These are phyloP conservation scores for Clunio marinus DNA, from an alignment of 2,888 invertebrate genomes.

Conservation along the genomic window DNA sequence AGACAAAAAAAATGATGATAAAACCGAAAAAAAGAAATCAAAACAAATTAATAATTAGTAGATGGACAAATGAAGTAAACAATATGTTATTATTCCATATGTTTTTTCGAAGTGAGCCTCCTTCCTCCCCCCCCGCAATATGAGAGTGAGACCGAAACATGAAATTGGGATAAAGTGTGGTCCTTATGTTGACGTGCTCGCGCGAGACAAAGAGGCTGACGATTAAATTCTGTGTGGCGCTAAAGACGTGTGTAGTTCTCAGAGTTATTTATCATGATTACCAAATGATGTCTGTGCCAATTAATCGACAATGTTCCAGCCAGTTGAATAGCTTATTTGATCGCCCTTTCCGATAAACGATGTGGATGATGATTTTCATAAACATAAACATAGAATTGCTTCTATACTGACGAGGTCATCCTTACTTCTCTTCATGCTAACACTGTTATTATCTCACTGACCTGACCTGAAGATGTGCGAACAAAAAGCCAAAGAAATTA, in stretches of 20 bases:
- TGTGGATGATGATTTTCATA: conserved; percentile 1
- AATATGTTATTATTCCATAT: conserved; percentile 42
- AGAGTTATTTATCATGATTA: background rate
- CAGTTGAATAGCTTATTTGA: background rate
- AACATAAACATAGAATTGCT: background rate
- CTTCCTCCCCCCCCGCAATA: conserved; percentile 38
- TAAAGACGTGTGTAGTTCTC: background rate
- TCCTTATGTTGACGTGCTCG: conserved; percentile 25
- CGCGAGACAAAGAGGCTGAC: conserved; percentile 22
- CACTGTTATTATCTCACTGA: background rate
- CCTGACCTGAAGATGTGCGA: background rate
- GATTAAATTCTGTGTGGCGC: background rate
- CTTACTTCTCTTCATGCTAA: background rate
- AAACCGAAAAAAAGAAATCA: too few species aligned
- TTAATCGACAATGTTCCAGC: background rate
- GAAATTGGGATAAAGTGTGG: conserved; percentile 19
- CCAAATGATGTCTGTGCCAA: background rate
- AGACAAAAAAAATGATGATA: background rate
- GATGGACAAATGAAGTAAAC: conserved; percentile 31
- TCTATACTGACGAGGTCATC: background rate
- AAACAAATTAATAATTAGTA: conserved; percentile 6
- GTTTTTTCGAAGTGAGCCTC: conserved; percentile 51
- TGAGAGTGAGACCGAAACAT: conserved; percentile 26
- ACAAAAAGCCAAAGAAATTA: too few species aligned
- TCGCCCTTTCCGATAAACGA: background rate